Evolutionary conservation across 2,888 invertebrate species (phyloP), one percentile per base, ranked within the genome.

Genomic region (Catocala nupta): DNA sequence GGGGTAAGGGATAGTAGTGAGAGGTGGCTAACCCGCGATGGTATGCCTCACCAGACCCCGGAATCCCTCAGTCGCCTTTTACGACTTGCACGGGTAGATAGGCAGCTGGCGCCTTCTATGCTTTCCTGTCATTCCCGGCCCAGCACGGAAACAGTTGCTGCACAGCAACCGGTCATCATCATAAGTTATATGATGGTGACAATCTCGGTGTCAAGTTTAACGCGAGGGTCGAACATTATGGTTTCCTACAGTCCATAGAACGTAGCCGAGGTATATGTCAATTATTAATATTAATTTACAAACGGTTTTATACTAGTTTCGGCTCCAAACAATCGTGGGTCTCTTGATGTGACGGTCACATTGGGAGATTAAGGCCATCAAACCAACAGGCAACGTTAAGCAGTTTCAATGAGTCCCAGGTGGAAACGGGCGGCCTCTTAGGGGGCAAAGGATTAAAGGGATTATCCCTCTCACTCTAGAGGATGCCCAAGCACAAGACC

Each of bases 81-180:
- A 73, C 73, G 73, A 75, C 73, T 58, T 73, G 75, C 73, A 49
- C 72, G 75, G 73, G 73, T 71, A 0, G 73, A 73, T 0, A 53
- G 56, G 75, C 73, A 73, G 73, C 73, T 73, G 73, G 33, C 13
- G 13, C 75, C 61, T 71, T 73, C 73, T 75, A 73, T 57, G 73
- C 71, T 71, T 75, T 73, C 68, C 68, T 73, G 7, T 65, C 63
- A 11, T 65, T 73, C 73, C 73, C 73, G 68, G 73, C 49, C 75
- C 73, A 73, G 73, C 73, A 65, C 68, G 75, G 75, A 62, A 73
- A 72, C 44, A 45, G 36, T 39, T 39, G 36, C 36, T 9, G 9
- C 36, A 8, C 6, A 39, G 36, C 36, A 39, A 39, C 36, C 36
- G 36, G 36, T 8, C 36, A 8, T 9, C 36, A 9, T 39, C 36